phyloP scores from a whole-genome alignment of 2,113 vertebrate species.

The Calyptommatus sinebrachiatus region DNA sequence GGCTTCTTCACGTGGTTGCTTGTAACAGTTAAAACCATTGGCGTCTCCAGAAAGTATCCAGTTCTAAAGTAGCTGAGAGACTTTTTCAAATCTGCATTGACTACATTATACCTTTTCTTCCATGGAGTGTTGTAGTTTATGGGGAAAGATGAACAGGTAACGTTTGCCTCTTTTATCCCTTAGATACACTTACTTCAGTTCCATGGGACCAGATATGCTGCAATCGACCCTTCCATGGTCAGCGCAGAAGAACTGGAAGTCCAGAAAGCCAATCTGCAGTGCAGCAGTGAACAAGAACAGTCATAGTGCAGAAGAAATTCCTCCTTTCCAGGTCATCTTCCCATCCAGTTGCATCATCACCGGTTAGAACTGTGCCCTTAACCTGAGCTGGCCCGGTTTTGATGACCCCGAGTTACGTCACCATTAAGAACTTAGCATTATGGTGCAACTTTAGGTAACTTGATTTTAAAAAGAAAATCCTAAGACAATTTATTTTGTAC shows the following conservation, averaged over 20 bases:
- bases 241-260: slow-evolving; percentile 90
- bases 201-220: slow-evolving; percentile 89
- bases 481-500: slow-evolving; percentile 70
- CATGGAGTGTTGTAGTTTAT: background rate
- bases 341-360: slow-evolving; percentile 43
- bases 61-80: no score
- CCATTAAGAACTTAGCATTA: slow-evolving; percentile 8
- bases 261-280: slow-evolving; percentile 75
- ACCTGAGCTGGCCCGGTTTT: slow-evolving; percentile 44
- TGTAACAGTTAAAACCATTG: no score
- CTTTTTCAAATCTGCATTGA: no score
- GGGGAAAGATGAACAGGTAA: background rate
- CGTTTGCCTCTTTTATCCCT: background rate
- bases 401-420: slow-evolving; percentile 17
- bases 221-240: slow-evolving; percentile 91
- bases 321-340: slow-evolving; percentile 4
- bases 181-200: slow-evolving; percentile 96
- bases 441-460: slow-evolving; percentile 63
- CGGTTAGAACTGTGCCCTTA: slow-evolving; percentile 54
- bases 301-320: slow-evolving; percentile 53
- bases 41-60: no score
- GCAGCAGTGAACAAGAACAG: slow-evolving; percentile 69
- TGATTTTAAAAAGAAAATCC: background rate
- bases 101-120: no score
- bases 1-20: no score